phyloP scores from a whole-genome alignment of 2,113 vertebrate species.

The Dromaius novaehollandiae region DNA sequence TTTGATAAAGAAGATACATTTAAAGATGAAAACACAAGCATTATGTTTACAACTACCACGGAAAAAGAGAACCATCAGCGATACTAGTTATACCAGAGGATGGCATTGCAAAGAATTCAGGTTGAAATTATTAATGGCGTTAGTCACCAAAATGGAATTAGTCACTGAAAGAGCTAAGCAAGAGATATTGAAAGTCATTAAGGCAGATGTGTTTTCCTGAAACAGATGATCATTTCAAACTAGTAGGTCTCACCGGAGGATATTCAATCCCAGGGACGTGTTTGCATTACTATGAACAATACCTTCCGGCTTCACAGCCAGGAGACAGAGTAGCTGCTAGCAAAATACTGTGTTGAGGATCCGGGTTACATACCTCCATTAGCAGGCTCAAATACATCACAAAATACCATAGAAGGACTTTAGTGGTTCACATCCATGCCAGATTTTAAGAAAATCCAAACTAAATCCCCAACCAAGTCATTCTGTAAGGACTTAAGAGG shows the following conservation, averaged over 20 bases:
- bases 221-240: neutral
- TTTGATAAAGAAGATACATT: neutral
- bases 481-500: neutral
- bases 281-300: neutral
- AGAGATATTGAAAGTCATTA: neutral
- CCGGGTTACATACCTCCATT: neutral
- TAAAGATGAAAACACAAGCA: neutral
- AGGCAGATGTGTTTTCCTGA: neutral
- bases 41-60: neutral
- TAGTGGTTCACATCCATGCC: neutral
- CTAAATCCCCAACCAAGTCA: neutral
- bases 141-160: neutral
- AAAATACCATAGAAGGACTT: neutral
- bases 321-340: neutral
- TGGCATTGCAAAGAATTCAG: neutral
- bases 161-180: neutral
- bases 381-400: neutral
- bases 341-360: neutral
- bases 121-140: neutral
- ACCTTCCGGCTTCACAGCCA: neutral
- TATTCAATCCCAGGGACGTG: neutral
- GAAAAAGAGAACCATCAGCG: neutral
- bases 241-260: neutral
- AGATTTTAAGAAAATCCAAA: neutral
- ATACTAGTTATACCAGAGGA: neutral